Conservation (phyloP, 1,140 invertebrate species). For the Nasonia longicornis region DNA sequence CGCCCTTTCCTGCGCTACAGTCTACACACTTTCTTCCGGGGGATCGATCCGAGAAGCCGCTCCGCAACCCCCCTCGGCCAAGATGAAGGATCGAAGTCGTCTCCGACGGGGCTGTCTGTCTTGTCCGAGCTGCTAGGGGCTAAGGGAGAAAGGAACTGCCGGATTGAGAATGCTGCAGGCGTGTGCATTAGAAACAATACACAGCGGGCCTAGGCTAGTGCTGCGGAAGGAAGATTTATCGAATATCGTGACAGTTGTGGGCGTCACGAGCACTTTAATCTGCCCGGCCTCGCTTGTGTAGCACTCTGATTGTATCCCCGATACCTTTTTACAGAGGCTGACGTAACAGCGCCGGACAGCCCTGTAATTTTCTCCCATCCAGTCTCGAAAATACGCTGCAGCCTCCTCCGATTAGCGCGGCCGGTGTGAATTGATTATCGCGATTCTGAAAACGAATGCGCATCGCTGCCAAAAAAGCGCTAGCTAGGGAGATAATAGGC, state of each 20-base stretch:
- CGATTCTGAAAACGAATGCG: too few species aligned
- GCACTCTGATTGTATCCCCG: not conserved
- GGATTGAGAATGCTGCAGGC: not conserved
- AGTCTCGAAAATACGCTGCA: not conserved
- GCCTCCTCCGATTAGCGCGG: not conserved
- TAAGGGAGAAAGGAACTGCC: not conserved
- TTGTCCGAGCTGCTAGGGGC: not conserved
- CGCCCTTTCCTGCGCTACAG: not conserved
- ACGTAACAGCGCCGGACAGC: not conserved
- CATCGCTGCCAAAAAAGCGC: not conserved
- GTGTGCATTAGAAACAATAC: conserved; percentile 7
- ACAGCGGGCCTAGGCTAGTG: not conserved
- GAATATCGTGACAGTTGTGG: not conserved
- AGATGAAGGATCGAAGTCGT: not conserved
- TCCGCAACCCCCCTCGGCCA: not conserved
- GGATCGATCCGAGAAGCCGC: not conserved
- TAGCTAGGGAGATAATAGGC: too few species aligned
- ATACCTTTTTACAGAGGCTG: not conserved
- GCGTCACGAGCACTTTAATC: not conserved
- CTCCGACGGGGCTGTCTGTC: conserved; percentile 5
- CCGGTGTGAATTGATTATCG: too few species aligned
- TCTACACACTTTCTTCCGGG: not conserved
- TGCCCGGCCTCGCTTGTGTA: not conserved
- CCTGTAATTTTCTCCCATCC: not conserved
- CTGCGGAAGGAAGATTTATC: conserved; percentile 10